A percentile compares a stretch with the other conserved stretches of the same genome.
phyloP scores from a whole-genome alignment of 2,888 invertebrate genomes.

The Gymnoscelis rufifasciata region DNA sequence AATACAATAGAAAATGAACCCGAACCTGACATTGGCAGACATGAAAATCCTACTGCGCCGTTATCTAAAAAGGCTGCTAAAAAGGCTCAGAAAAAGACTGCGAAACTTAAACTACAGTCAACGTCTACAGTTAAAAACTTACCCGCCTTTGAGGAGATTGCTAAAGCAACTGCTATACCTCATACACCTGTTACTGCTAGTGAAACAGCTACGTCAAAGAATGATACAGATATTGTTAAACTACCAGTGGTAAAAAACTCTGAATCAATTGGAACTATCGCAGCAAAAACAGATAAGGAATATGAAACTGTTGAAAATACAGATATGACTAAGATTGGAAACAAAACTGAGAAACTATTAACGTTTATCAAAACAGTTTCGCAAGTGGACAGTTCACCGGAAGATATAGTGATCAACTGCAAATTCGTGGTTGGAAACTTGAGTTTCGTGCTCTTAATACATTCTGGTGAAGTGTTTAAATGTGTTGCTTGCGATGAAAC shows the following conservation, averaged over 20 bases:
- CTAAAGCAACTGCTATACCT: background rate
- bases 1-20: background rate
- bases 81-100: constrained; percentile 10
- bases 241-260: too few species aligned
- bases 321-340: background rate
- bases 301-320: too few species aligned
- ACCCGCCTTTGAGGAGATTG: background rate
- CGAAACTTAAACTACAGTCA: background rate
- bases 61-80: constrained; percentile 2
- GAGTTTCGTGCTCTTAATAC: constrained; percentile 18
- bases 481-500: constrained; percentile 16
- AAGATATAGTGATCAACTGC: constrained; percentile 15
- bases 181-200: background rate
- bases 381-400: constrained; percentile 3
- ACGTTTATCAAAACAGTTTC: constrained; percentile 9
- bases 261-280: too few species aligned
- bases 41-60: too few species aligned
- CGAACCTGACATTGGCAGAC: too few species aligned
- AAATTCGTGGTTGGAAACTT: constrained; percentile 12
- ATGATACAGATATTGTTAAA: background rate
- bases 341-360: constrained; percentile 7
- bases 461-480: background rate
- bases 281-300: too few species aligned
- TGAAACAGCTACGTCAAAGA: background rate
- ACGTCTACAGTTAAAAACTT: background rate